Base-by-base conservation (phyloP, 2,888 invertebrate genomes). In the Leucania comma region DNA sequence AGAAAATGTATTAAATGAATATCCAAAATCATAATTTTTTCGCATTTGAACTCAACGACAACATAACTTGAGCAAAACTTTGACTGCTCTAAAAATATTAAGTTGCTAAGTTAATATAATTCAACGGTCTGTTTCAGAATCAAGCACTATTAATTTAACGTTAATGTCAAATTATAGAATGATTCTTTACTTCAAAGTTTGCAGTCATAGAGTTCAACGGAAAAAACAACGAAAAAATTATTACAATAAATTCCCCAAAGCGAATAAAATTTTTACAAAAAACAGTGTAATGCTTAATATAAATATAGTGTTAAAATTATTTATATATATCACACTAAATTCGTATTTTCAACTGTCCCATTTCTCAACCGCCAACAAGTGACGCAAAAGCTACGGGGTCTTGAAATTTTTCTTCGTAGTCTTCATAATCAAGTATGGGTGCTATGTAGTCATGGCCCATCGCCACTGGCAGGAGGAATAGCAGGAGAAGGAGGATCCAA, bases 401-500 rank as follows among this genome's bases (percentile, higher is more conserved):
- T 84, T 73, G 53, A 87, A 3, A 17, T 79, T n/a, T 88, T 82
- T 62, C 89, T 9, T 91, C 86, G 24, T 89, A 88, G 1, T 89
- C 86, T 29, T 86, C 86, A 26, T 87, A 88, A 29, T 90, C 89
- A 8, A 85, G 76, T 4, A 87, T 75, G 46, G 38, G 48, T 3
- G 59, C 51, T 1, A 83, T 78, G 61, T 86, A 87, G 42, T 92
- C 91, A 66, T 93, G 89, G 10, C 91, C 90, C 79, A 90, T 85
- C 29, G 88, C 89, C 51, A 93, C 78, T 2, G 94, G 93, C 6
- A 95, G 87, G n/a, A 94, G 87, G 46, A 93, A 85, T 38, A 95
- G 84, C 2, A 95, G 85, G 10, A 95, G 78, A 20, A 94, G 83
- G 5, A 94, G 87, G n/a, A 94, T 85, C 93, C 93, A 93, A 77